A percentile compares a stretch with the other conserved stretches of the same genome.
These are phyloP conservation scores for Daktulosphaira vitifoliae DNA, from an alignment of 1,140 invertebrate species.

Conservation along the genomic window DNA sequence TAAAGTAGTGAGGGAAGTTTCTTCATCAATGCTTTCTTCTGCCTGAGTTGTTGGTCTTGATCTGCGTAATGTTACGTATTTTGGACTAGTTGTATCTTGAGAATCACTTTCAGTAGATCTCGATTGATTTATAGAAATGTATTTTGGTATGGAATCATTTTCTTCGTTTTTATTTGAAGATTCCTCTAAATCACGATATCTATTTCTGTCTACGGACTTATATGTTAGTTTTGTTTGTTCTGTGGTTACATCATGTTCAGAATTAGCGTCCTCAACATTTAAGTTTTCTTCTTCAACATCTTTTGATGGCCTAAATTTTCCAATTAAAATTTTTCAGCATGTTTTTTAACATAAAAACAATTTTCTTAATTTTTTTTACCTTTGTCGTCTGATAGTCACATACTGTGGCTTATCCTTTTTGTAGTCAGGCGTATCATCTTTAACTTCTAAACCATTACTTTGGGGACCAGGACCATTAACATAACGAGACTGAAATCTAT, in stretches of 20 bases:
- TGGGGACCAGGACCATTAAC: conserved; percentile 51
- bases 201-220: conserved; percentile 14
- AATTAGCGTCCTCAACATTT: conserved; percentile 5
- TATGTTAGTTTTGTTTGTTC: conserved; percentile 7
- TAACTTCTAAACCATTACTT: conserved; percentile 54
- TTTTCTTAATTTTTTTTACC: conserved; percentile 37
- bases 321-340: not conserved
- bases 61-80: conserved; percentile 20
- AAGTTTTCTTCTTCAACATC: conserved; percentile 11
- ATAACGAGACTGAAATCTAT: conserved; percentile 37
- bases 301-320: conserved; percentile 21
- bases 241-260: not conserved
- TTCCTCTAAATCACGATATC: conserved; percentile 19
- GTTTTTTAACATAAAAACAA: not conserved
- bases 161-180: conserved; percentile 6
- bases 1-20: not conserved
- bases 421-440: conserved; percentile 35
- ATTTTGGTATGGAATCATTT: conserved; percentile 11
- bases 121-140: conserved; percentile 8
- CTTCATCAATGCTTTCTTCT: conserved; percentile 14
- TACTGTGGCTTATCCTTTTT: conserved; percentile 56
- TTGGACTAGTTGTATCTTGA: conserved; percentile 18
- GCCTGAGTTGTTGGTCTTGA: not conserved
- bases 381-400: conserved; percentile 43
- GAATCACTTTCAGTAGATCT: conserved; percentile 6